These are phyloP conservation scores for Neoniphon sammara DNA, from an alignment of 2,797 vertebrate species.

Conservation along the genomic window DNA sequence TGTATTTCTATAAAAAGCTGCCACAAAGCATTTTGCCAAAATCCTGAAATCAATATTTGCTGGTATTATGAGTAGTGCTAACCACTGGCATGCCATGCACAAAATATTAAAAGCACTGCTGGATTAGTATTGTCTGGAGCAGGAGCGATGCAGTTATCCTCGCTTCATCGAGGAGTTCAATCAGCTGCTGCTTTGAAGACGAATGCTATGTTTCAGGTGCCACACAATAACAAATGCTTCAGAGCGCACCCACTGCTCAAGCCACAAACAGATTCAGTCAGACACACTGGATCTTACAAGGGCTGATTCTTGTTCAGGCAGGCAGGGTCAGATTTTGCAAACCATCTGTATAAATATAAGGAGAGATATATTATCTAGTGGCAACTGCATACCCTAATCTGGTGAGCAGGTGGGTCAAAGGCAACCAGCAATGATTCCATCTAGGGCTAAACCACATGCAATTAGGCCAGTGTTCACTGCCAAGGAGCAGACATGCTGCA, in stretches of 20 bases:
- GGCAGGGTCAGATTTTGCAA: constrained; percentile 24
- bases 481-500: constrained; percentile 15
- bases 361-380: constrained; percentile 7
- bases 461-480: constrained; percentile 15
- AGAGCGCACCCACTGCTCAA: constrained; percentile 1
- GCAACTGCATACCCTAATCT: constrained; percentile 3
- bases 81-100: not conserved
- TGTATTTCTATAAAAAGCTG: not conserved
- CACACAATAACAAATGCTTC: not conserved
- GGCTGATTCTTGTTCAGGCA: constrained; percentile 17
- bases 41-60: not conserved
- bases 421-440: constrained; percentile 6
- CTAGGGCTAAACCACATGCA: constrained; percentile 4
- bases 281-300: constrained; percentile 10
- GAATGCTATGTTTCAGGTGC: not conserved
- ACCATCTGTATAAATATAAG: constrained; percentile 4
- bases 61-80: not conserved
- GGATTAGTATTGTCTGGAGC: not conserved
- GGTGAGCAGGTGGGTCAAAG: constrained; percentile 24
- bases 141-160: not conserved
- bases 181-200: not conserved
- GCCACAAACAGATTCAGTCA: constrained; percentile 1
- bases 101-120: not conserved
- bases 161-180: constrained; percentile 3
- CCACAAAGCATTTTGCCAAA: not conserved